Evolutionary conservation across 2,797 vertebrate species (phyloP), one percentile per base, ranked within the genome.

Genomic region (Menidia menidia): DNA sequence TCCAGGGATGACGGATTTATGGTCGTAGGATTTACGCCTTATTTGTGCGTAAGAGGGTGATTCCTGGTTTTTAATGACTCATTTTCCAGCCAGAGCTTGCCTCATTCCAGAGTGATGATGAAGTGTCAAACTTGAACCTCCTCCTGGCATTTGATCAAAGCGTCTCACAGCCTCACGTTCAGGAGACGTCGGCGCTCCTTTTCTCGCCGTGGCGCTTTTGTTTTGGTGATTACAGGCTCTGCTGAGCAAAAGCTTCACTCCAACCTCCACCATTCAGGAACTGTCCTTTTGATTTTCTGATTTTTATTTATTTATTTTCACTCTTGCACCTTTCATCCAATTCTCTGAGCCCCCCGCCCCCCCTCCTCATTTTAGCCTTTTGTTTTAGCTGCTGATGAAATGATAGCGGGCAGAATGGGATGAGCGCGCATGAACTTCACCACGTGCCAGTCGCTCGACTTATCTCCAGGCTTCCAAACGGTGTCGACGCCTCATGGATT

Each of bases 341-440:
- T 73, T 65, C 82, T 65, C 64, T 56, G 14, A 58, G 67, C 43
- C 0, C 59, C 48, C 67, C 45, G 53, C 76, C 78, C 82, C 31
- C 61, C 1, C 53, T 77, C 42, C 73, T 82, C 80, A 75, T 88
- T 84, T 72, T 56, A 30, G 69, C 39, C 80, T 67, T 87, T 79
- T 85, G 70, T 87, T 85, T 82, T 74, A 61, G 62, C 68, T 0
- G 39, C 72, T 74, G 87, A 89, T 89, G 74, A 80, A 82, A 70
- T 63, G 84, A 91, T 88, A 77, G 50, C 63, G 48, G 59, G 9
- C 55, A 15, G 74, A 78, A 75, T 45, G 43, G 80, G 73, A 81
- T 25, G 66, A 61, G 80, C 52, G 54, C 64, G 50, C 25, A 25
- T 39, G 68, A 68, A 78, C 56, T 19, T 64, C 75, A 25, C 41